phyloP scores from a whole-genome alignment of 2,888 invertebrate genomes.

The Pseudoips prasinana region DNA sequence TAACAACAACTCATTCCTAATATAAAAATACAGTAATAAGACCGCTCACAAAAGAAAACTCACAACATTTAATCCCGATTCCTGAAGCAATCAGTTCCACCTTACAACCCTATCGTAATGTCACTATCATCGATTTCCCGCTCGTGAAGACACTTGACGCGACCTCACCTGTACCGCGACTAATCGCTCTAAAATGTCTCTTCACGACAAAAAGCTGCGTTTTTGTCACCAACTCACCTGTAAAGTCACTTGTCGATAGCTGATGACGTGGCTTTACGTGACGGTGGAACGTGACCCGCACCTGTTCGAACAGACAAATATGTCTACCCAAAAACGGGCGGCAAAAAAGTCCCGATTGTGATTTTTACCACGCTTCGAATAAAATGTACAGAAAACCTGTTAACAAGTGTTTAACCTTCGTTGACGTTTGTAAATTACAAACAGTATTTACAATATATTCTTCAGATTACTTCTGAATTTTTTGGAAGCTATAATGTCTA shows the following conservation, averaged over 20 bases:
- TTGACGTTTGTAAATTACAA: no score
- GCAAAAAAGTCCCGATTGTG: slow-evolving; percentile 28
- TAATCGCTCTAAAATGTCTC: slow-evolving; percentile 55
- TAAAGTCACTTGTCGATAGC: slow-evolving; percentile 44
- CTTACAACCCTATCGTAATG: slow-evolving; percentile 19
- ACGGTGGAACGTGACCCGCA: slow-evolving; percentile 50
- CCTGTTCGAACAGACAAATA: slow-evolving; percentile 45
- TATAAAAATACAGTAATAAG: no score
- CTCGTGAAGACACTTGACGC: slow-evolving; percentile 54
- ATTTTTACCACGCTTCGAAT: slow-evolving; percentile 38
- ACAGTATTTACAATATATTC: no score
- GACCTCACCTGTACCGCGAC: slow-evolving; percentile 69
- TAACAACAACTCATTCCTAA: no score
- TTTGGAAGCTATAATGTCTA: no score
- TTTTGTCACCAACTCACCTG: neutral
- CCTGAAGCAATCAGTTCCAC: slow-evolving; percentile 22
- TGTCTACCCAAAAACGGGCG: slow-evolving; percentile 37
- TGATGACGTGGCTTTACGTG: slow-evolving; percentile 38
- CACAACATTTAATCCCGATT: no score
- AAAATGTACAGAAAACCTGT: slow-evolving; percentile 13
- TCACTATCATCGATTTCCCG: slow-evolving; percentile 27
- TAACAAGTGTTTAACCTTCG: slow-evolving; percentile 17
- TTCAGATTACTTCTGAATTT: no score
- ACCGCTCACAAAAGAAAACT: no score
- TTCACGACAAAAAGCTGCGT: slow-evolving; percentile 30